Conservation (phyloP, 2,797 vertebrate genomes). For the Pipistrellus pygmaeus region DNA sequence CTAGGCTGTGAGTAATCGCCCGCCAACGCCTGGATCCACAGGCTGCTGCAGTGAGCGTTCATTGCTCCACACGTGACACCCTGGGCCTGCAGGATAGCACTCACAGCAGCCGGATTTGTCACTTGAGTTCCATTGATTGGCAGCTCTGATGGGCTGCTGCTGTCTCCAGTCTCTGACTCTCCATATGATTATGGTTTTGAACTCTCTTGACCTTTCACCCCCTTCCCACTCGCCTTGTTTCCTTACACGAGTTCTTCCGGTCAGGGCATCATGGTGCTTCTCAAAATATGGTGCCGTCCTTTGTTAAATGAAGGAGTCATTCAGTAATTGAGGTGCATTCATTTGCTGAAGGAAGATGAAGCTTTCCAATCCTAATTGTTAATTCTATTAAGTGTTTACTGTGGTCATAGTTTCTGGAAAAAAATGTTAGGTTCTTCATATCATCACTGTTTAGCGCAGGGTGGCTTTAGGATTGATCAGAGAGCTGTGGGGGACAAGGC, state of each 20-base stretch:
- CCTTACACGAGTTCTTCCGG: background rate
- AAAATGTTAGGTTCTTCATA: background rate
- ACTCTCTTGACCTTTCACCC: background rate
- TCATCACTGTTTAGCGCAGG: background rate
- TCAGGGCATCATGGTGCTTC: background rate
- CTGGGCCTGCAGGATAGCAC: background rate
- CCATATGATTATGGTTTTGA: background rate
- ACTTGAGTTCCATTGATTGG: background rate
- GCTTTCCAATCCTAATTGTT: background rate
- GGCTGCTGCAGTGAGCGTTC: background rate
- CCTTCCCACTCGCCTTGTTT: background rate
- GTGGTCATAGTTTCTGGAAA: background rate
- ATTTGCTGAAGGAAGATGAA: constrained; percentile 56
- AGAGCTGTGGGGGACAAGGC: background rate
- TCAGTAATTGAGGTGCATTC: constrained; percentile 18
- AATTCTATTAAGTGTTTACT: constrained; percentile 52
- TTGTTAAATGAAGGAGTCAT: constrained; percentile 46
- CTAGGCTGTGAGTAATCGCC: background rate
- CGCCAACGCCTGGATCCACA: background rate
- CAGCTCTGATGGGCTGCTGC: background rate
- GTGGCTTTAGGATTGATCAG: constrained; percentile 31
- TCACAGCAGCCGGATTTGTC: background rate
- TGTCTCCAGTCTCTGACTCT: constrained; percentile 6
- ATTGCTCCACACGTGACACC: background rate
- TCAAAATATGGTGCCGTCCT: constrained; percentile 17